Conservation (phyloP, 2,113 vertebrate species). For the Panthera uncia region DNA sequence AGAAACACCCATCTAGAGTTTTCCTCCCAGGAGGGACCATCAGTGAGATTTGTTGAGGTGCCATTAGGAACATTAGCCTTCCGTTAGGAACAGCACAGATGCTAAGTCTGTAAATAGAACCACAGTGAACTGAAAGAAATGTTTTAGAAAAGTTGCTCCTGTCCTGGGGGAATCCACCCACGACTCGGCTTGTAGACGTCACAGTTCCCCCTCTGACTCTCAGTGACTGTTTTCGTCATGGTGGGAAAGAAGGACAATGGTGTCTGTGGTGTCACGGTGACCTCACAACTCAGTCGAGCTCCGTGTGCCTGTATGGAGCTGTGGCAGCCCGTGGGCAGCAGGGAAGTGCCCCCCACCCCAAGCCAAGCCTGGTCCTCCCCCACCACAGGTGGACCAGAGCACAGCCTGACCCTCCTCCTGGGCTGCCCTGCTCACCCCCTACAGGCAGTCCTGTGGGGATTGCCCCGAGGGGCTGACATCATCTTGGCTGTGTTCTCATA, state of each 20-base stretch:
- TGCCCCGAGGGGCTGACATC: background rate
- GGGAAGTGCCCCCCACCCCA: background rate
- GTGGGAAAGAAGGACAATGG: fast-evolving
- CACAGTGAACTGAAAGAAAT: slow-evolving; percentile 41
- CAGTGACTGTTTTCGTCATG: background rate
- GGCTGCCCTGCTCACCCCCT: background rate
- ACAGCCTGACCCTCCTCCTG: no score
- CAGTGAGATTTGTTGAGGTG: background rate
- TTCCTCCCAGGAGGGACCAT: slow-evolving; percentile 7
- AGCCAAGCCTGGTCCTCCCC: background rate
- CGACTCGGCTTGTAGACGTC: fast-evolving
- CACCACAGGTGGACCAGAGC: fast-evolving
- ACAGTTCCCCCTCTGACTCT: background rate
- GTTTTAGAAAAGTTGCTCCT: background rate
- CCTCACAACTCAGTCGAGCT: fast-evolving
- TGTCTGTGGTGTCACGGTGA: fast-evolving
- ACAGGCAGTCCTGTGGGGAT: background rate
- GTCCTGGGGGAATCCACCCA: fast-evolving
- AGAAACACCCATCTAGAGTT: background rate
- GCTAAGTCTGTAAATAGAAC: background rate
- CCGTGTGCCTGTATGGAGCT: background rate
- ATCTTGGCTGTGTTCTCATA: background rate
- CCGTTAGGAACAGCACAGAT: background rate
- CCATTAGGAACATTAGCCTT: slow-evolving; percentile 32
- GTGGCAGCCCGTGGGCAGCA: background rate